These are phyloP conservation scores for Pantherophis vulpinus DNA, from an alignment of 2,797 vertebrate genomes.

Conservation along the genomic window DNA sequence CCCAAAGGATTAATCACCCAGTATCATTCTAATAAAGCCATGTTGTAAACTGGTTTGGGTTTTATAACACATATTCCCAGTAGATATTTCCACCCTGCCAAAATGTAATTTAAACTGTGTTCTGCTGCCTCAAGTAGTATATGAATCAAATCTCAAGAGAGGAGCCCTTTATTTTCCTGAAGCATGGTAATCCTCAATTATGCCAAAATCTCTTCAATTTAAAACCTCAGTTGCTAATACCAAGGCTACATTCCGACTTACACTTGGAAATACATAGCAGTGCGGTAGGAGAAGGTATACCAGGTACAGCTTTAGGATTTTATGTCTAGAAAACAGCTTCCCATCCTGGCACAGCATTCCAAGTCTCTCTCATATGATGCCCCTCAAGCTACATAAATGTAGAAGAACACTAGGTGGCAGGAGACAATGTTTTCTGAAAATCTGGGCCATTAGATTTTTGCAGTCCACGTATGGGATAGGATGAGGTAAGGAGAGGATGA, in stretches of 20 bases:
- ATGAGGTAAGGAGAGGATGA: background rate
- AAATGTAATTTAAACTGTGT: conserved; percentile 27
- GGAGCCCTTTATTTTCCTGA: background rate
- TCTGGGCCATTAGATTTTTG: background rate
- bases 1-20: conserved; percentile 8
- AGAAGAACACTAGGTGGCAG: background rate
- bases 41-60: background rate
- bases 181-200: background rate
- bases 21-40: background rate
- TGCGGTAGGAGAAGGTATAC: background rate
- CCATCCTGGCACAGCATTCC: background rate
- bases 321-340: background rate
- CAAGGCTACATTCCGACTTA: background rate
- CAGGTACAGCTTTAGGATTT: background rate
- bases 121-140: background rate
- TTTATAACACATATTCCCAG: background rate
- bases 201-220: background rate
- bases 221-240: background rate
- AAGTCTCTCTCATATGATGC: background rate
- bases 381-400: background rate
- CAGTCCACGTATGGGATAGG: background rate
- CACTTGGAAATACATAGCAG: background rate
- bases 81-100: conserved; percentile 27
- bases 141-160: conserved; percentile 11
- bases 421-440: background rate